These are phyloP conservation scores for Lycorma delicatula DNA, from an alignment of 1,140 invertebrate species.

Conservation along the genomic window DNA sequence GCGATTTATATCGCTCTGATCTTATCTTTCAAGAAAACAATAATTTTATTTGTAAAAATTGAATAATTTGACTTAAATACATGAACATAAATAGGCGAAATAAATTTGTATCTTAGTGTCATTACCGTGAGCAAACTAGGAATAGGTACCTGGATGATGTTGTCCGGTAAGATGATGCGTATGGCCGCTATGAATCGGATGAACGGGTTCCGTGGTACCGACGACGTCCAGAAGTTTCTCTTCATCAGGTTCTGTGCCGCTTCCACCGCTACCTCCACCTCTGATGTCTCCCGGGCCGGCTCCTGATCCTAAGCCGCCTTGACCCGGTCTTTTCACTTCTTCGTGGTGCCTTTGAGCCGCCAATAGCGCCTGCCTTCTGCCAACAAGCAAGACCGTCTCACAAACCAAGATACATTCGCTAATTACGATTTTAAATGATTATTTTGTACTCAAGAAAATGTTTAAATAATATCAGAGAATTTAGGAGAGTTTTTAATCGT, in stretches of 20 bases:
- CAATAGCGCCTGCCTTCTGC: slow-evolving; percentile 75
- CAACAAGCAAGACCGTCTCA: slow-evolving; percentile 26
- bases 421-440: too few species aligned
- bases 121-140: too few species aligned
- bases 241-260: slow-evolving; percentile 63
- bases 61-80: too few species aligned
- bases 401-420: too few species aligned
- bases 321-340: slow-evolving; percentile 39
- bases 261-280: slow-evolving; percentile 34
- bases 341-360: slow-evolving; percentile 48
- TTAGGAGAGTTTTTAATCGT: too few species aligned
- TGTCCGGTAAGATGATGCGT: slow-evolving; percentile 40
- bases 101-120: too few species aligned
- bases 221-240: slow-evolving; percentile 83
- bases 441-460: too few species aligned
- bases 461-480: too few species aligned
- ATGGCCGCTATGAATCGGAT: slow-evolving; percentile 47
- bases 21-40: too few species aligned
- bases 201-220: slow-evolving; percentile 65
- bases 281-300: slow-evolving; percentile 55
- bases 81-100: too few species aligned
- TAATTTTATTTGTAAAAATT: too few species aligned
- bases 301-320: slow-evolving; percentile 54
- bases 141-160: slow-evolving; percentile 32
- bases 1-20: too few species aligned